Evolutionary conservation across 2,113 vertebrate genomes (phyloP), one percentile per base, ranked within the genome.

Genomic region (Cynocephalus volans): DNA sequence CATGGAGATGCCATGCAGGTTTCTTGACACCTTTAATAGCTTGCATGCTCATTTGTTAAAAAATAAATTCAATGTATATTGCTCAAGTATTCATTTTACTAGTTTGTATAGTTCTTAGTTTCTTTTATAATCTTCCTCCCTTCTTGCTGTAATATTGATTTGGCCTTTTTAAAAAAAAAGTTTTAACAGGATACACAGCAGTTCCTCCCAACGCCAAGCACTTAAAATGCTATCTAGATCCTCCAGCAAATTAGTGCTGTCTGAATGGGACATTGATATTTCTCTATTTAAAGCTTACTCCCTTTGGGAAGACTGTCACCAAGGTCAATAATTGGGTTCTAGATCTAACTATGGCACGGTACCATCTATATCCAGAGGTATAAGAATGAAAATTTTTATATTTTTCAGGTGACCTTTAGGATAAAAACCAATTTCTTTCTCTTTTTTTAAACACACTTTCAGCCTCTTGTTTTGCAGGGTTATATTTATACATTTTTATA

Each of bases 301-400:
- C 96, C 94, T 97, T 86, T 97, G 94, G 96, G 96, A 80, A 97
- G 18, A 72, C 87, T 97, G 36, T 98, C 96, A 97, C 73, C 62
- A 76, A 11, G 77, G 65, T 96, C 98, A 97, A 98, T 98, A 98
- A 98, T 50, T 97, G 88, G 86, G 88, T 97, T 97, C 92, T 97
- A 80, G 90, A 96, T 90, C 97, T 98, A 96, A 98, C 95, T 96
- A 96, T 85, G 96, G 41, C 52, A 45, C 77, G 80, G 60, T 41
- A 93, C 67, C 77, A 95, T 94, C 82, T 69, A 41, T 79, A 98
- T 95, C 93, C 89, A 97, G 88, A 93, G 52, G 79, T 45, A 98
- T 98, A 98, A 98, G 98, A 98, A 97, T 98, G 85, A 89, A 98
- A 98, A 98, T 98, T 97, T 95, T 70, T 33, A 0, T 95, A 95